These are phyloP conservation scores for Microcebus lehilahytsara DNA, from an alignment of 2,113 vertebrate species.

Conservation along the genomic window DNA sequence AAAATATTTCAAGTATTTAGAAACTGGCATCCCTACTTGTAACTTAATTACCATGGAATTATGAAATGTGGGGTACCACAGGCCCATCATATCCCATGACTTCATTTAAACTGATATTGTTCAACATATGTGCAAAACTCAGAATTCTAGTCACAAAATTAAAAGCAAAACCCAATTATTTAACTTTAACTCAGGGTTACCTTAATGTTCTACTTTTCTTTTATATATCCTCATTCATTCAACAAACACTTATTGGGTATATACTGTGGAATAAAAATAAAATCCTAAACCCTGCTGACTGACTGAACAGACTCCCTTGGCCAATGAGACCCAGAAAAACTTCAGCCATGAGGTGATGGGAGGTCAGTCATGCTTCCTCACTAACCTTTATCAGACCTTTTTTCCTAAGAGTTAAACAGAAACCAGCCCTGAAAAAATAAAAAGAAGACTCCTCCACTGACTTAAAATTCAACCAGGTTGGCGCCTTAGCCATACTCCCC, in stretches of 20 bases:
- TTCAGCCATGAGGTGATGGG: no score
- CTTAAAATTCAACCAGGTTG: no score
- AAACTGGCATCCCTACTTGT: neutral
- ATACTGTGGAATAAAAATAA: neutral
- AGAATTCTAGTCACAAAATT: neutral
- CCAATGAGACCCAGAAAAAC: no score
- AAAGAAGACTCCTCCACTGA: no score
- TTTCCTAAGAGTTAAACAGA: no score
- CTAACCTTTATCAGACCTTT: no score
- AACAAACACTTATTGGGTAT: neutral
- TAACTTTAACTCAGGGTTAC: neutral
- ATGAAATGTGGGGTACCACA: neutral
- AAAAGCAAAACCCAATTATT: neutral
- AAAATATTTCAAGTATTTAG: neutral
- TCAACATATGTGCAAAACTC: neutral
- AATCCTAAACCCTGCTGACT: no score
- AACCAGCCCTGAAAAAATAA: no score
- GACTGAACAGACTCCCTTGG: no score
- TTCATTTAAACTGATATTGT: neutral
- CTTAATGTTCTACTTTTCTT: neutral
- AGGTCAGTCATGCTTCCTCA: no score
- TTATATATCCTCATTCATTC: neutral
- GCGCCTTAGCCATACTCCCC: no score
- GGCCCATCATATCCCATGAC: neutral
- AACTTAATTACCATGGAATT: neutral